Evolutionary conservation across 2,888 invertebrate genomes (phyloP), one percentile per base, ranked within the genome.

Genomic region (Nemotelus pantherinus): DNA sequence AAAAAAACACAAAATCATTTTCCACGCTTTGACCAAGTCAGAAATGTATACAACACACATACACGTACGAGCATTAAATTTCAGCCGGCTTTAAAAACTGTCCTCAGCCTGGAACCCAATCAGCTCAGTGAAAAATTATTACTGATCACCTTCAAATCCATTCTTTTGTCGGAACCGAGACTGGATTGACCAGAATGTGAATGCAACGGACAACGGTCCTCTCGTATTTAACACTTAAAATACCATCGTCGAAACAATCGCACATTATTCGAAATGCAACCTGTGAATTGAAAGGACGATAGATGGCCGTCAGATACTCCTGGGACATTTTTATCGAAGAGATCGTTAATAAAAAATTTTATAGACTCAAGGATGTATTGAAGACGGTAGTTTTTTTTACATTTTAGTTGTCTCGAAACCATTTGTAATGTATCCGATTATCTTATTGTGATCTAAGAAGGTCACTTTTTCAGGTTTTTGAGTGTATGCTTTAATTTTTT

Each of bases 241-340:
- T 57, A 57, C 57, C 25, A 25, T 57, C 25, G 57, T 57, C 57
- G 25, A 10, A 57, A 25, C 25, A 25, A 25, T 25, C 25, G 25
- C 25, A 25, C 25, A 25, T 25, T 25, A 25, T 25, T 25, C 25
- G 25, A 25, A 58, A 72, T 25, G 5, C 50, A 72, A 72, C 72
- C 44, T 58, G 72, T 72, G 72, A 72, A 72, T 47, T 58, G 45
- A 7, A 58, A 25, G 25, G 57, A 58, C 67, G 50, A 72, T 72
- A 58, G 58, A 72, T 72, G 72, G 58, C 41, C 44, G 58, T 72
- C 58, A 47, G 58, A 57, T 72, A 72, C 58, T 47, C 72, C 43
- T 25, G 53, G 72, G 72, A 72, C 72, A 72, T 45, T 72, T 72
- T 72, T 72, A 72, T 72, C 47, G 58, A 45, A 39, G 48, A 58